Conservation (phyloP, 2,113 vertebrate species). For the Lamprologus tigripictilis region DNA sequence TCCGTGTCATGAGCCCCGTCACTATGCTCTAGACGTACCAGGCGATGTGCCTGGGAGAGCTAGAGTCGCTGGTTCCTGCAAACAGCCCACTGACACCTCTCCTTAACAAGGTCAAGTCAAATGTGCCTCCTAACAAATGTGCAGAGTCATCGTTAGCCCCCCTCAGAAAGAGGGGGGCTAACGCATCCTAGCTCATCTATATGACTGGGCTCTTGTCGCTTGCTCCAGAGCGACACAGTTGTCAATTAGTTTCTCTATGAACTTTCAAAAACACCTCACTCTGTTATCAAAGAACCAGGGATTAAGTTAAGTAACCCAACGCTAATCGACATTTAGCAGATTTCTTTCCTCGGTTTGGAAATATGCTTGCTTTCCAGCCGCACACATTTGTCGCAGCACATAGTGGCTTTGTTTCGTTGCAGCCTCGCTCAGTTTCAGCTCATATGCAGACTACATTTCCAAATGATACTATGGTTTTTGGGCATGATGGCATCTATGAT, state of each 20-base stretch:
- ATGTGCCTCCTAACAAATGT: neutral
- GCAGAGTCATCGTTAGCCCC: neutral
- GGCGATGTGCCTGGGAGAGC: neutral
- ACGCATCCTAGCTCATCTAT: neutral
- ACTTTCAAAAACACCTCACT: neutral
- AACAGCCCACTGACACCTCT: neutral
- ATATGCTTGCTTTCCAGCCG: neutral
- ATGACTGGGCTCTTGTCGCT: neutral
- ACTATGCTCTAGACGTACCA: neutral
- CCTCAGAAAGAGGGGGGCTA: neutral
- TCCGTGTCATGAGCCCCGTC: accelerated
- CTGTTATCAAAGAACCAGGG: neutral
- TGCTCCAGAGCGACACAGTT: neutral
- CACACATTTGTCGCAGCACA: neutral
- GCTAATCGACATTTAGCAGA: neutral
- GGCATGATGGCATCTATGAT: accelerated
- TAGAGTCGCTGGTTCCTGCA: neutral
- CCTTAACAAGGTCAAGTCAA: neutral
- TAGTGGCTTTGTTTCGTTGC: neutral
- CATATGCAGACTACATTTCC: neutral
- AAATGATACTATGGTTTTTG: neutral
- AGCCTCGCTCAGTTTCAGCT: neutral
- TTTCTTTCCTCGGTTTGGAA: neutral
- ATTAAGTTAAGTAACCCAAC: neutral
- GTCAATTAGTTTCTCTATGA: neutral